Percentiles rank a stretch among this genome's conserved stretches.
Conservation (phyloP, 1,140 invertebrate genomes). For the Hyles vespertilio region DNA sequence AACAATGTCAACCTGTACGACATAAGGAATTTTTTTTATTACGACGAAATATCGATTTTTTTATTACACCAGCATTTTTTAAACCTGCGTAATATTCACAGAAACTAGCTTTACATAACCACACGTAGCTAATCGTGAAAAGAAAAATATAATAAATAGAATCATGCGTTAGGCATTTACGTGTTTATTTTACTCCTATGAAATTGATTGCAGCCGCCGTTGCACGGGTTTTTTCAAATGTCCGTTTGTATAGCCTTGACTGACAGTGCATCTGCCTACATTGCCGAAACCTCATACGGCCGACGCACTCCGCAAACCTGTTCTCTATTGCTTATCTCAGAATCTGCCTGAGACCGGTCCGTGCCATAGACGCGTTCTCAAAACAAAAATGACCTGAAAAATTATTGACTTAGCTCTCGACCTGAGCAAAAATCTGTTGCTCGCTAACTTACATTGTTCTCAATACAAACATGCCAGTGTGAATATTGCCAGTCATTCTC, state of each 20-base stretch:
- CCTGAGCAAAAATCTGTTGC: not conserved
- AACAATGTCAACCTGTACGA: too few relatives aligned
- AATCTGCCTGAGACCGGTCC: slow-evolving; percentile 33
- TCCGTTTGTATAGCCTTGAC: slow-evolving; percentile 24
- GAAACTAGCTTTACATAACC: too few relatives aligned
- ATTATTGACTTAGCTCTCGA: slow-evolving; percentile 11
- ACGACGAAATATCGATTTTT: too few relatives aligned
- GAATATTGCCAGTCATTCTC: slow-evolving; percentile 10
- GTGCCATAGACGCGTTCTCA: slow-evolving; percentile 19
- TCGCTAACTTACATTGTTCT: not conserved
- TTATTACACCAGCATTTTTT: too few relatives aligned
- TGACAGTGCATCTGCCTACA: slow-evolving; percentile 31
- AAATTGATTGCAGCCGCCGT: not conserved
- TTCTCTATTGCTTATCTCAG: slow-evolving; percentile 30
- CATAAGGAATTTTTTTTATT: too few relatives aligned
- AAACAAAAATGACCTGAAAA: slow-evolving; percentile 29
- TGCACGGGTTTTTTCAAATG: slow-evolving; percentile 8
- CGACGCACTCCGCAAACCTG: slow-evolving; percentile 27
- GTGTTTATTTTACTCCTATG: not conserved
- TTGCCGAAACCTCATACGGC: slow-evolving; percentile 29
- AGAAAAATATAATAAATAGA: too few relatives aligned
- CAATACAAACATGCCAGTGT: slow-evolving; percentile 3
- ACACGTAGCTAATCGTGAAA: too few relatives aligned
- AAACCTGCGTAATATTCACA: too few relatives aligned
- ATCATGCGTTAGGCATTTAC: too few relatives aligned